phyloP scores from a whole-genome alignment of 1,140 invertebrate genomes.

The Philotrypesis tridentata region DNA sequence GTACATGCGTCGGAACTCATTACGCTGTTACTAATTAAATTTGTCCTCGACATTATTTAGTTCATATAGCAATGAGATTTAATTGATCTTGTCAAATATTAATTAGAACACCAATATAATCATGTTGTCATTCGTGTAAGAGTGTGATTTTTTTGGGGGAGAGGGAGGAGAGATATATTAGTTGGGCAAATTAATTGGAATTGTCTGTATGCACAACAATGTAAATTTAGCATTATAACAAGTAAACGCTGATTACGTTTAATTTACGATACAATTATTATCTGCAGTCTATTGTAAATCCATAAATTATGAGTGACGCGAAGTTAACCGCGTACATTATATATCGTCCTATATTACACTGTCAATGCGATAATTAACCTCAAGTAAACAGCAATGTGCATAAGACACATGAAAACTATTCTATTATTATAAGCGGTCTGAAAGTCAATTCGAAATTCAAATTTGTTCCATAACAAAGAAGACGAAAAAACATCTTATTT shows the following conservation, averaged over 20 bases:
- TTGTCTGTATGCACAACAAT: background rate
- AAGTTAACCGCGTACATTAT: background rate
- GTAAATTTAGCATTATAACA: background rate
- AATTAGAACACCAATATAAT: background rate
- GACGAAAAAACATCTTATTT: no score
- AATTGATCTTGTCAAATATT: conserved; percentile 1
- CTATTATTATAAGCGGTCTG: no score
- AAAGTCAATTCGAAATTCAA: no score
- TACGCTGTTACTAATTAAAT: background rate
- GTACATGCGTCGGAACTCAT: no score
- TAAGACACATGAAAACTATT: no score
- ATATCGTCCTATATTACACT: background rate
- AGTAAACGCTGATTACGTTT: background rate
- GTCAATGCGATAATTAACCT: background rate
- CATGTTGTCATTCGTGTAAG: background rate
- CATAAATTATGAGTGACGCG: background rate
- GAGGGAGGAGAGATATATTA: no score
- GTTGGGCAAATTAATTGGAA: background rate
- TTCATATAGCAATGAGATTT: background rate
- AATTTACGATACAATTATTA: background rate
- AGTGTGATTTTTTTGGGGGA: no score
- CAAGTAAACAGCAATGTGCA: no score
- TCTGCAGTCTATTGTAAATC: background rate
- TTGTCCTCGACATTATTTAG: background rate
- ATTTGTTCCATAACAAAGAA: no score